Conservation (phyloP, 2,797 vertebrate genomes). For the Sebastolobus alascanus region DNA sequence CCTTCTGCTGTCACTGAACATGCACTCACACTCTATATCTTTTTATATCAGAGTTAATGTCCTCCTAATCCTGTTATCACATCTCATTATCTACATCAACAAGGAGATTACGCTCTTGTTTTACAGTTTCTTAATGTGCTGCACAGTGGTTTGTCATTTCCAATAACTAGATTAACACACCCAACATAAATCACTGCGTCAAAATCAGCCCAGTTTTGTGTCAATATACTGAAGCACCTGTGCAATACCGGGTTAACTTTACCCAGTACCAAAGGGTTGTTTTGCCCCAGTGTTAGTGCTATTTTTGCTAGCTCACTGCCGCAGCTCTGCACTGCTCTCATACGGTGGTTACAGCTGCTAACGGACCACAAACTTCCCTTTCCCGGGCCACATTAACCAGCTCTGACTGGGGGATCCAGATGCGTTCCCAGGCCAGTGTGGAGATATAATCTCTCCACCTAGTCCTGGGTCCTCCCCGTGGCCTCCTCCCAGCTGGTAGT, state of each 20-base stretch:
- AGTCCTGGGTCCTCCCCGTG: too few species aligned
- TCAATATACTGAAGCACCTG: not conserved
- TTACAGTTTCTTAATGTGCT: constrained; percentile 15
- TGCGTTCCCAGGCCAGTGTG: too few species aligned
- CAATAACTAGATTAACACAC: constrained; percentile 1
- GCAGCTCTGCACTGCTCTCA: too few species aligned
- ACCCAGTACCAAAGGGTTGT: not conserved
- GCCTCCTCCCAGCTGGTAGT: too few species aligned
- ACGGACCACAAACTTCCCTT: too few species aligned
- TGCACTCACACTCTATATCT: constrained; percentile 4
- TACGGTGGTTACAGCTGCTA: too few species aligned
- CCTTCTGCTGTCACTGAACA: constrained; percentile 34
- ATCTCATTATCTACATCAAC: constrained; percentile 47
- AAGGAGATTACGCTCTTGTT: constrained; percentile 46
- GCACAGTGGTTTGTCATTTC: constrained; percentile 22
- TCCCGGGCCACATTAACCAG: too few species aligned
- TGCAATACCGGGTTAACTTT: not conserved
- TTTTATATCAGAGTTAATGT: constrained; percentile 54
- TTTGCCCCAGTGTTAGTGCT: not conserved
- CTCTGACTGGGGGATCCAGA: too few species aligned
- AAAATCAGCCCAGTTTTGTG: not conserved
- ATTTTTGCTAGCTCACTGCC: not conserved
- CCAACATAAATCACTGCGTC: not conserved
- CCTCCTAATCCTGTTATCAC: constrained; percentile 62
- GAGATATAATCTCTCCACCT: too few species aligned